Percentiles rank a stretch among this genome's conserved stretches.
Evolutionary conservation across 2,888 invertebrate species (phyloP).

Genomic region (Dusona sp.): DNA sequence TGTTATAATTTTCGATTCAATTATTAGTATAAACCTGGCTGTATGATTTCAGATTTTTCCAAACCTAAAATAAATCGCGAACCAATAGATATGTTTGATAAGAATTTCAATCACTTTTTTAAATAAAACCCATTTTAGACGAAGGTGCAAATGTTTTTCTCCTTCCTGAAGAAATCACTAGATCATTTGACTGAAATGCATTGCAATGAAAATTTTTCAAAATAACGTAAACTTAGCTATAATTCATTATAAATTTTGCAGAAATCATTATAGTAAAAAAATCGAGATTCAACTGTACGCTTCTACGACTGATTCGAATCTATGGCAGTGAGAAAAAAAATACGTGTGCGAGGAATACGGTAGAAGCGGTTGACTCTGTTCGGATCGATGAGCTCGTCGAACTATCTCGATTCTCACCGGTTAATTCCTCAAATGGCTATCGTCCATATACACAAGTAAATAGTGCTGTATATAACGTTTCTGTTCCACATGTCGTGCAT

Average conservation of each 20-base stretch:
- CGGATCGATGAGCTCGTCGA: slow-evolving; percentile 55
- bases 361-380: slow-evolving; percentile 17
- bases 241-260: no score
- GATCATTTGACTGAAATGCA: neutral
- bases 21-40: no score
- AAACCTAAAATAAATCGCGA: neutral
- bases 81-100: neutral
- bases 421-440: slow-evolving; percentile 63
- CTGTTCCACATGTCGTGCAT: slow-evolving; percentile 32
- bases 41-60: no score
- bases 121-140: neutral
- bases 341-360: slow-evolving; percentile 4
- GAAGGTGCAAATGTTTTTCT: neutral
- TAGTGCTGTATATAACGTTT: neutral
- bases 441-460: slow-evolving; percentile 21
- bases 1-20: no score
- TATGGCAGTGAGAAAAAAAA: slow-evolving; percentile 22
- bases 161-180: neutral
- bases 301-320: neutral
- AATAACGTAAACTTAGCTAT: no score
- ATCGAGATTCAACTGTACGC: neutral
- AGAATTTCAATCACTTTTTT: neutral
- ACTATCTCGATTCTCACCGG: slow-evolving; percentile 62
- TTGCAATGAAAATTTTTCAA: neutral
- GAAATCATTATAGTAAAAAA: neutral